Conservation (phyloP, 2,113 vertebrate species). For the Grus americana region DNA sequence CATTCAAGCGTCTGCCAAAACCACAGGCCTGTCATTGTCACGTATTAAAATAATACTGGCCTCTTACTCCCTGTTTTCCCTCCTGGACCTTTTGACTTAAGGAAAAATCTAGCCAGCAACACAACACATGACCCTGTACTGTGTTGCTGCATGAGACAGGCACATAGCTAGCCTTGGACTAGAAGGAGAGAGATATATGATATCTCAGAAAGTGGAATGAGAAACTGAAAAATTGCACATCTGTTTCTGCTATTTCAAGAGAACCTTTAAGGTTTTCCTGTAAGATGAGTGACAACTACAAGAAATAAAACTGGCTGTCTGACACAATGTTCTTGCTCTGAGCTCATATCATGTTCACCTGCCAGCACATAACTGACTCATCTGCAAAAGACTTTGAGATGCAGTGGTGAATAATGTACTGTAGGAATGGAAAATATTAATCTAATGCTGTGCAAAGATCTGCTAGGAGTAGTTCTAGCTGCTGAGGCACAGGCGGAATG, state of each 20-base stretch:
- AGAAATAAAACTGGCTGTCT: not conserved
- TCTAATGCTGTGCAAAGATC: not conserved
- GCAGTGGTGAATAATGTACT: not conserved
- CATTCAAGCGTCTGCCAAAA: not conserved
- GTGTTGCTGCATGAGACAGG: not conserved
- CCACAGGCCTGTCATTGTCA: not conserved
- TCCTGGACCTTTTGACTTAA: not conserved
- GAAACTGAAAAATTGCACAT: not conserved
- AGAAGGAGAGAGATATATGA: not conserved
- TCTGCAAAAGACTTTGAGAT: not conserved
- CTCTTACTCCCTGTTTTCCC: not conserved
- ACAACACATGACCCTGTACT: not conserved
- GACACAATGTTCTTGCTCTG: not conserved
- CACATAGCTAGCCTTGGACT: not conserved
- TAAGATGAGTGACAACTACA: not conserved
- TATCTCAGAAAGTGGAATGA: not conserved
- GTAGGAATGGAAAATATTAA: not conserved
- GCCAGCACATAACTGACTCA: constrained; percentile 9
- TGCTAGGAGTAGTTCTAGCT: not conserved
- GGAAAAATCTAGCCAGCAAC: not conserved
- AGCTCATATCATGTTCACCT: not conserved
- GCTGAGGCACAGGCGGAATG: not conserved
- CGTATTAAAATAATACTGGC: not conserved
- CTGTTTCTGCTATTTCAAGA: not conserved
- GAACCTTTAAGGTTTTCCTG: not conserved